Base-by-base conservation (phyloP, 2,113 vertebrate genomes). In the Notarius quadriscutis region DNA sequence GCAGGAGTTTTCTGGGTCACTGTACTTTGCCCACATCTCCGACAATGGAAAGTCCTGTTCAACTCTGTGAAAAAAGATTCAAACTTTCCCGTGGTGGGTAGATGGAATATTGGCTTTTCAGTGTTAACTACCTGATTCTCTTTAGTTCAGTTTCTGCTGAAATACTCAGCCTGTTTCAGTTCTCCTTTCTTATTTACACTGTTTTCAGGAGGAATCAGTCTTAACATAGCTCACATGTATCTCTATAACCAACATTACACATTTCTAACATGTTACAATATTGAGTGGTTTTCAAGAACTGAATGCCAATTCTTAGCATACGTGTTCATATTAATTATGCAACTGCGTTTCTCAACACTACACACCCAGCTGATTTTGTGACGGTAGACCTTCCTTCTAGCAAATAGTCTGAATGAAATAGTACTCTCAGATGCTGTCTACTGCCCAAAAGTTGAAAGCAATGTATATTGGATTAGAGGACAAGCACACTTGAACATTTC, bases 101-200 rank as follows among this genome's bases (percentile, higher is more conserved):
- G 25, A 17, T n/a, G 34, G 51, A 75, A 85, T 41, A 75, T 58
- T 58, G 27, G 27, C 15, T 58, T 60, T 85, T 51, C 71, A 74
- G 6, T 41, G 30, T 67, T 53, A 67, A 85, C 71, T 85, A 75
- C 71, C 57, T 22, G 34, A 75, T 85, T 85, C 71, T 50, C 11
- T 85, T 60, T 85, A 50, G 27, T 60, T 22, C 69, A 60, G 84
- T 75, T 85, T 85, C 84, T 48, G 27, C 30, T 75, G 22, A 85
- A 85, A 85, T 55, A 60, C 2, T 58, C 10, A 8, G 34, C 7
- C 71, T 62, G 20, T 84, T 84, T 85, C 71, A 18, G 53, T 85
- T 85, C 84, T 55, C 22, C 5, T 75, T 85, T 85, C 55, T 74
- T 22, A 34, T 58, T 85, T 15, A 50, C 34, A 63, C 1, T 2